Conservation (phyloP, 2,797 vertebrate species). For the Pseudochromis fuscus region DNA sequence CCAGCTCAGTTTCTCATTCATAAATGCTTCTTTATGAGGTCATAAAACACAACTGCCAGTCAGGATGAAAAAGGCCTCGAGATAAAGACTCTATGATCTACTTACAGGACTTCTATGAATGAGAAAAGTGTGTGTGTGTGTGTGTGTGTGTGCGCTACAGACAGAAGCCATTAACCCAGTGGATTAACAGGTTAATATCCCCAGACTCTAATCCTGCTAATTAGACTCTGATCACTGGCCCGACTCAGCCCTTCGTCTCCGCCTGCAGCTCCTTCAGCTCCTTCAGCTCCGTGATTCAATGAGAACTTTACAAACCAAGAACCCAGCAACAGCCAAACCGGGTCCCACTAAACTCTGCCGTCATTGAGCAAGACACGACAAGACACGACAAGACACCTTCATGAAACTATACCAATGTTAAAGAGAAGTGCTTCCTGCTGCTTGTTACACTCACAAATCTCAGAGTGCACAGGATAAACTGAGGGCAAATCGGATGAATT, state of each 20-base stretch:
- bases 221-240: slow-evolving; percentile 43
- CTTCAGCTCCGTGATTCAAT: too few species aligned
- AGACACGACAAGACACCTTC: too few species aligned
- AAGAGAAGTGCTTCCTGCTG: too few species aligned
- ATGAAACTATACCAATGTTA: too few species aligned
- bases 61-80: background rate
- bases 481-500: too few species aligned
- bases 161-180: slow-evolving; percentile 2
- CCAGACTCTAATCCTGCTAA: slow-evolving; percentile 58
- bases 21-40: too few species aligned
- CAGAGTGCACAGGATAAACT: too few species aligned
- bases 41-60: too few species aligned
- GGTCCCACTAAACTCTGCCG: background rate
- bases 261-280: background rate
- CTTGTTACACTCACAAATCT: too few species aligned
- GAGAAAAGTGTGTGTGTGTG: slow-evolving; percentile 19
- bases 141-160: background rate
- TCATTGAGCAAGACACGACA: too few species aligned
- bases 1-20: too few species aligned
- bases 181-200: slow-evolving; percentile 51
- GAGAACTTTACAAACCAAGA: background rate
- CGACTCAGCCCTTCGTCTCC: slow-evolving; percentile 2
- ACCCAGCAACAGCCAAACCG: background rate
- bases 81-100: background rate
- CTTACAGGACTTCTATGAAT: slow-evolving; percentile 23